These are phyloP conservation scores for Australoheros scitulus DNA, from an alignment of 2,113 vertebrate species.

Conservation along the genomic window DNA sequence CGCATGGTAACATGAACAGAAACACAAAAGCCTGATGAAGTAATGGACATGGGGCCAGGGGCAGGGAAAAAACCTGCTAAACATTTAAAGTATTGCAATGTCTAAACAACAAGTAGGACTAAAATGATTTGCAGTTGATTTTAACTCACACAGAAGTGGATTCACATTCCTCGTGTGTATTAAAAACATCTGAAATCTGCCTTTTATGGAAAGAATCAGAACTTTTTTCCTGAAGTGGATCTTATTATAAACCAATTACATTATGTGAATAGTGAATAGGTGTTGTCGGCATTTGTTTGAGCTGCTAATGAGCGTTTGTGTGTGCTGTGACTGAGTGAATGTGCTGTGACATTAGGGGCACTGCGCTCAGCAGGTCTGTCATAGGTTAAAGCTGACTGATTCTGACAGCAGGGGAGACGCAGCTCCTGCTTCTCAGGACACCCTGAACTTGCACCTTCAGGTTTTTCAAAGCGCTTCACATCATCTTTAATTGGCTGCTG, in stretches of 20 bases:
- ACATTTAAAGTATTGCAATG: not conserved
- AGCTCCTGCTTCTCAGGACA: not conserved
- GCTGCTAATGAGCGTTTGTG: not conserved
- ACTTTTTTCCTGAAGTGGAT: fast-evolving
- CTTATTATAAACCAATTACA: fast-evolving
- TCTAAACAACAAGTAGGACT: not conserved
- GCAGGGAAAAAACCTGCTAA: not conserved
- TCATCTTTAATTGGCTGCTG: not conserved
- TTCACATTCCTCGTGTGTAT: not conserved
- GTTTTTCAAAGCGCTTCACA: not conserved
- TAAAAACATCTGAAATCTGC: not conserved
- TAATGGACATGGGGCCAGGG: not conserved
- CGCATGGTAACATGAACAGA: conserved; percentile 30
- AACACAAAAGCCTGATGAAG: not conserved
- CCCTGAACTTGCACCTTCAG: not conserved
- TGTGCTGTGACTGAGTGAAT: not conserved
- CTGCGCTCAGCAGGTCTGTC: conserved; percentile 39
- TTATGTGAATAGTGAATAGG: not conserved
- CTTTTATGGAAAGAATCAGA: not conserved
- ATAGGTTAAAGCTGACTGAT: not conserved
- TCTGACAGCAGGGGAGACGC: conserved; percentile 8
- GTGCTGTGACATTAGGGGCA: not conserved
- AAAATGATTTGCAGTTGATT: not conserved
- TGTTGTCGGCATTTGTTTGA: not conserved
- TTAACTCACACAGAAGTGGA: not conserved